Evolutionary conservation across 2,797 vertebrate genomes (phyloP), one percentile per base, ranked within the genome.

Genomic region (Xenops minutus): DNA sequence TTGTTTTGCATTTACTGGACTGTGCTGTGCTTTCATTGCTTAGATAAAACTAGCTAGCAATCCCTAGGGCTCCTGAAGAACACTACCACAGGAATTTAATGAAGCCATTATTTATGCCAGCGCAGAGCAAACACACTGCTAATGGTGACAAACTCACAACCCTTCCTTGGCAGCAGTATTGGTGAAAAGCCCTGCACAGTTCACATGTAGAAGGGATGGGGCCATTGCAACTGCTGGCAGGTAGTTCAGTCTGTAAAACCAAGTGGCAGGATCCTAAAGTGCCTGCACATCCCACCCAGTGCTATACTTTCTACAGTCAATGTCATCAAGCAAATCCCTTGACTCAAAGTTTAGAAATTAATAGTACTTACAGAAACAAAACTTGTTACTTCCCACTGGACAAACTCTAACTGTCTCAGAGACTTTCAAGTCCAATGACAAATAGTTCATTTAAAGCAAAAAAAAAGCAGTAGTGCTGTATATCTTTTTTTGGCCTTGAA

Each of bases 331-430:
- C 8, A 82, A 62, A 88, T 74, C 26, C 15, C 36, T 74, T 58
- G 22, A 71, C 12, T 26, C 37, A 63, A 58, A 85, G 30, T 55
- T 67, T 58, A 85, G 52, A 71, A 92, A 67, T 63, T 67, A 62
- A 49, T 30, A 62, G 39, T 26, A 64, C 22, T 83, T 8, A 8
- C 68, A 76, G 27, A 58, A 36, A 39, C 30, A 72, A 34, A 84
- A 51, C 54, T 34, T 74, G 22, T n/a, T 78, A 8, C 72, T 86
- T 91, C 84, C 66, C 54, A 51, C 58, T 44, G 43, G 69, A 55
- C 36, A 88, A 84, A 67, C 18, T 71, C 49, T 39, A 69, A 64
- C 55, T 61, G n/a, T 69, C 66, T 64, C 89, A 83, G 68, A 82
- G 30, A 44, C 54, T 85, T 94, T 66, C 22, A 36, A 29, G 51